Percentiles rank a stretch among this genome's conserved stretches.
These are phyloP conservation scores for Cynodonichthys magdalenae DNA, from an alignment of 2,797 vertebrate genomes.

Conservation along the genomic window DNA sequence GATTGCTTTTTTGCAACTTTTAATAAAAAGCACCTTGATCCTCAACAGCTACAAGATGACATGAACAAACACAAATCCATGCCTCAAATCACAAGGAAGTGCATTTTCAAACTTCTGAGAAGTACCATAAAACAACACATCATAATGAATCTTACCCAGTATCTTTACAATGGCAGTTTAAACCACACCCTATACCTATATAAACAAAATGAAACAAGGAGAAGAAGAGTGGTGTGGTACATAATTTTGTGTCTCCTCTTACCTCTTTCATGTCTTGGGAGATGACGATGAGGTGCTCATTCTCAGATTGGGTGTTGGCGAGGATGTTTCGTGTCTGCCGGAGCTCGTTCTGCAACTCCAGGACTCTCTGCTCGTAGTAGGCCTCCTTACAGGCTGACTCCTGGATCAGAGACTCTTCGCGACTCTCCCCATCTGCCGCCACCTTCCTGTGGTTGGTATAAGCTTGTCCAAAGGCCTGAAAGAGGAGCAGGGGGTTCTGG, in stretches of 20 bases:
- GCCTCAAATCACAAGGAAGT: too few relatives aligned
- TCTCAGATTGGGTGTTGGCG: constrained; percentile 92
- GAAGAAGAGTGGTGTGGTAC: not conserved
- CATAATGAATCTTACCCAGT: too few relatives aligned
- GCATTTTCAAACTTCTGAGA: too few relatives aligned
- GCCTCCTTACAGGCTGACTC: constrained; percentile 95
- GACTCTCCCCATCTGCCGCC: constrained; percentile 93
- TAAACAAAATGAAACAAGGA: not conserved
- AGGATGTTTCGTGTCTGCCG: constrained; percentile 90
- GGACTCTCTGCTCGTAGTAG: constrained; percentile 92
- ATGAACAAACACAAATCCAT: not conserved
- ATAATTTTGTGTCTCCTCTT: constrained; percentile 30
- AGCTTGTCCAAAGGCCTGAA: constrained; percentile 93
- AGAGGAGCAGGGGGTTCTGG: not conserved
- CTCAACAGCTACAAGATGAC: constrained; percentile 21
- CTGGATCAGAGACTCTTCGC: constrained; percentile 94
- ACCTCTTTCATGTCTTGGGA: constrained; percentile 93
- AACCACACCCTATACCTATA: too few relatives aligned
- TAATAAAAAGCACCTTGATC: constrained; percentile 11
- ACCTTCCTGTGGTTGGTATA: constrained; percentile 96
- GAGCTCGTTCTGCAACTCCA: constrained; percentile 91
- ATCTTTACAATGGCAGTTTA: too few relatives aligned
- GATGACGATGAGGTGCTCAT: constrained; percentile 89
- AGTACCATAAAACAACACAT: too few relatives aligned
- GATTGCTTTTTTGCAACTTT: constrained; percentile 3